Base-by-base conservation (phyloP, 2,888 invertebrate species). In the Drosophila paramelanica region DNA sequence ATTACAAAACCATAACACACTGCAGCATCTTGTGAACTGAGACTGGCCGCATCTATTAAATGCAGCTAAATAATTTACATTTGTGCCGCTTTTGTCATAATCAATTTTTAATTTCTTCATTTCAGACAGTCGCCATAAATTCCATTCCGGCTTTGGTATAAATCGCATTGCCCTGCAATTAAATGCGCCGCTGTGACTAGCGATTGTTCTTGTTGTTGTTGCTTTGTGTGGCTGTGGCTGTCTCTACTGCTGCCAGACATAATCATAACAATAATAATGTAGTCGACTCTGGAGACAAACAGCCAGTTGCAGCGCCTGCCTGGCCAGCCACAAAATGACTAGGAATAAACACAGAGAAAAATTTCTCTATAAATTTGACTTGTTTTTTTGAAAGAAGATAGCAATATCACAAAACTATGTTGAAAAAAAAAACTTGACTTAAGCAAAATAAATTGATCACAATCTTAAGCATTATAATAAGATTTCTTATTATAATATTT, bases 31-130 rank as follows among this genome's bases (percentile, higher is more conserved):
- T 36, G 36, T 36, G 36, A 46, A n/a, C 25, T n/a, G n/a, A 39
- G 25, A n/a, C 11, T 8, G 31, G 4, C 23, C 55, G 57, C 74
- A 75, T 69, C 74, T 66, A 67, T 71, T 72, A 72, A 73, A 70
- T 62, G 61, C 64, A 65, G 71, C 65, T 81, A 78, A 89, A 81
- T 88, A 88, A 89, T 89, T 83, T 80, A 75, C 85, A 83, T 86
- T 70, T 88, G 77, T 81, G 73, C 66, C 78, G 81, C 73, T 78
- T 88, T 88, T 87, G 89, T 89, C 89, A 89, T 86, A 89, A 88
- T 89, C 89, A 88, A 89, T 89, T 89, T 89, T 89, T 85, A 89
- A 89, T 89, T 89, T 89, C 89, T 88, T 89, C 81, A 83, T 85
- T 89, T 80, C 73, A 65, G 80, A 79, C 81, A 79, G 71, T 58